phyloP scores from a whole-genome alignment of 2,888 invertebrate genomes.

The Coecobrya sp. region DNA sequence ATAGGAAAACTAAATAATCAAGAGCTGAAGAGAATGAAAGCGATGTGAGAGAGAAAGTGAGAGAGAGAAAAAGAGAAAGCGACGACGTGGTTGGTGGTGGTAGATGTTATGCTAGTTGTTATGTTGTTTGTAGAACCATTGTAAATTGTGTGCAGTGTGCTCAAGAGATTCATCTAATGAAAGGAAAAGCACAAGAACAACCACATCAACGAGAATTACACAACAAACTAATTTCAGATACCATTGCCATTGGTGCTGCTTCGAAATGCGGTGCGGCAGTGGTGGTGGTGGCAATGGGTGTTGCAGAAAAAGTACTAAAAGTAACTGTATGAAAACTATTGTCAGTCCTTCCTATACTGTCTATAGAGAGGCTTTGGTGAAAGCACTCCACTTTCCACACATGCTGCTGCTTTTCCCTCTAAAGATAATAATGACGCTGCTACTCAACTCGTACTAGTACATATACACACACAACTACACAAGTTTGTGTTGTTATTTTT shows the following conservation, averaged over 20 bases:
- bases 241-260: conserved; percentile 47
- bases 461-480: conserved; percentile 21
- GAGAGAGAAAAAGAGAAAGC: conserved; percentile 49
- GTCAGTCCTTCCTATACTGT: conserved; percentile 38
- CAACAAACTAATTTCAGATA: conserved; percentile 77
- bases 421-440: conserved; percentile 44
- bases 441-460: background rate
- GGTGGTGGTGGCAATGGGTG: conserved; percentile 49
- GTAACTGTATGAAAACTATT: conserved; percentile 47
- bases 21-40: conserved; percentile 38
- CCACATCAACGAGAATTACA: conserved; percentile 65
- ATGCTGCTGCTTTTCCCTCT: background rate
- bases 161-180: conserved; percentile 80
- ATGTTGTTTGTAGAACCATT: conserved; percentile 69
- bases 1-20: conserved; percentile 70
- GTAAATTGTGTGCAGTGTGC: conserved; percentile 77
- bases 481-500: conserved; percentile 67
- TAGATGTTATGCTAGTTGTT: conserved; percentile 68
- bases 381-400: conserved; percentile 50
- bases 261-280: conserved; percentile 20
- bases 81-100: conserved; percentile 61
- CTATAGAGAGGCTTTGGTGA: conserved; percentile 33
- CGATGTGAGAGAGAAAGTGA: conserved; percentile 5
- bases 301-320: conserved; percentile 53
- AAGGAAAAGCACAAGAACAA: conserved; percentile 76